Evolutionary conservation across 2,888 invertebrate species (phyloP), one percentile per base, ranked within the genome.

Genomic region (Cantharis rustica): DNA sequence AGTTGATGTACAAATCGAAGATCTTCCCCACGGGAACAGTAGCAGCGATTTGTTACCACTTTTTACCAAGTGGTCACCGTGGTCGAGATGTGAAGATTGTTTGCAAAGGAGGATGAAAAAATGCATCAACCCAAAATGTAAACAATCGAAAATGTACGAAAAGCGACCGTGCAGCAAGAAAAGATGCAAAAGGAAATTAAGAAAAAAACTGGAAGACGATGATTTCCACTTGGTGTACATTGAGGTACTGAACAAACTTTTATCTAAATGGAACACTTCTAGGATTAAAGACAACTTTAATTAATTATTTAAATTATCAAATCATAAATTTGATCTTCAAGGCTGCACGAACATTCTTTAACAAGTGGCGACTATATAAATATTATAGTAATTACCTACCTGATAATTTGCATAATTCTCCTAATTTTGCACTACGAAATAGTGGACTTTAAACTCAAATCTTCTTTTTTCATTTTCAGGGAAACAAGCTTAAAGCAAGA

Each of bases 31-130:
- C 16, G n/a, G 5, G 16, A 76, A 71, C 7, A 47, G 7, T 9
- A 47, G 47, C 7, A n/a, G n/a, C 23, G 26, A 61, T 9, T 17
- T 63, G 5, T 23, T 68, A 13, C 77, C 74, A 9, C 7, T 72
- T 16, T 77, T 68, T 15, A 75, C 81, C 17, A 82, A 84, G 26
- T 88, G 87, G 88, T 83, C 86, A 1, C 80, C 84, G 7, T 88
- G 87, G 87, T 85, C 85, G 26, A 81, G 85, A 73, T 88, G 88
- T 79, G 81, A 84, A 23, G 83, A 86, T 73, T 88, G 92, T 64
- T 89, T 93, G 16, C 94, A 94, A 82, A 92, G 93, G 3, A 91
- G 92, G 81, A 96, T 96, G 96, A 93, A 94, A 75, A 89, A 92
- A 26, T 97, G 97, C 75, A 80, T 85, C 10, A 82, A 80, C 66